Evolutionary conservation across 2,888 invertebrate genomes (phyloP).

Genomic region (Ganaspis brasiliensis): DNA sequence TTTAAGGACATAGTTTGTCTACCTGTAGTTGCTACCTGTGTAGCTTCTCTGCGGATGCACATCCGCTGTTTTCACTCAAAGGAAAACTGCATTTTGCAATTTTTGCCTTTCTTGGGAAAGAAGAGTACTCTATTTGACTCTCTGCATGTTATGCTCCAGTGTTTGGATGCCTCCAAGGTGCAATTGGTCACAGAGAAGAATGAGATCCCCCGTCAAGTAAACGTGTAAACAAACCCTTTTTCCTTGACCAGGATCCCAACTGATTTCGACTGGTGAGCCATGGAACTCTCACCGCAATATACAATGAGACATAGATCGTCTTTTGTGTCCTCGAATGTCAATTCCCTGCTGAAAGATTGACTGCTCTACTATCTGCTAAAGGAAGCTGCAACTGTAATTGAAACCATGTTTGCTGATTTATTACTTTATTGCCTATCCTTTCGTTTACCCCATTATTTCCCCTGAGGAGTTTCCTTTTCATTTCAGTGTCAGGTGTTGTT

Average conservation of each 20-base stretch:
- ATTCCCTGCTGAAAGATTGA: constrained; percentile 41
- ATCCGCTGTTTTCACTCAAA: constrained; percentile 43
- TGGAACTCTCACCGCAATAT: constrained; percentile 66
- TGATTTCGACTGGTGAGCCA: constrained; percentile 54
- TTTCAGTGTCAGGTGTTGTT: background rate
- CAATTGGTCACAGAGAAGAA: constrained; percentile 76
- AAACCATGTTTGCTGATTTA: constrained; percentile 36
- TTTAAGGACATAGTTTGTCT: constrained; percentile 42
- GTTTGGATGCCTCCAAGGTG: constrained; percentile 64
- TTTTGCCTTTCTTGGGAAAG: constrained; percentile 58
- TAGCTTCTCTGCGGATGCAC: constrained; percentile 39
- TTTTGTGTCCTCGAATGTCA: constrained; percentile 20
- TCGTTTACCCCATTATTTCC: background rate
- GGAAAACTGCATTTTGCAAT: constrained; percentile 21
- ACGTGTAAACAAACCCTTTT: constrained; percentile 76
- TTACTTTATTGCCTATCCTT: constrained; percentile 6
- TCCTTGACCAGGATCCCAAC: constrained; percentile 58
- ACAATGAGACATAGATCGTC: constrained; percentile 62
- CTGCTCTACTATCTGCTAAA: constrained; percentile 1
- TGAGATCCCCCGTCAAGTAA: constrained; percentile 66
- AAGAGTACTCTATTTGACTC: constrained; percentile 56
- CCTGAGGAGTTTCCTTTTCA: background rate
- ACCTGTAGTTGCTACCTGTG: constrained; percentile 51
- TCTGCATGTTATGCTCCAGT: background rate
- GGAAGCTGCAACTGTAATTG: constrained; percentile 33